Evolutionary conservation across 1,140 invertebrate genomes (phyloP), one percentile per base, ranked within the genome.

Genomic region (Sesamia nonagrioides): DNA sequence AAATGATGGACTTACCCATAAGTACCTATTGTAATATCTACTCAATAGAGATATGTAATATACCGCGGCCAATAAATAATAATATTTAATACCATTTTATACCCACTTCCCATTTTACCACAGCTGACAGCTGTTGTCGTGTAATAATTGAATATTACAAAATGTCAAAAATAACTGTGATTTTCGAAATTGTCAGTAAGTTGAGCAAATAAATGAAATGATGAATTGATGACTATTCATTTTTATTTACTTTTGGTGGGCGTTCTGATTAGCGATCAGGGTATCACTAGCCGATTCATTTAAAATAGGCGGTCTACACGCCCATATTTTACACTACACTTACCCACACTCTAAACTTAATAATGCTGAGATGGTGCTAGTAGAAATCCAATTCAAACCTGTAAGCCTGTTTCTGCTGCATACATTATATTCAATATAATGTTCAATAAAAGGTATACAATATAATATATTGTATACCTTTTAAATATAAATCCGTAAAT

Each of bases 161-260:
- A 69, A 88, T 92, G 92, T 94, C 91, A 94, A 92, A 94, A 91
- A 89, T 92, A 91, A 94, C 93, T 94, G 93, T 94, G 93, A 94
- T 94, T 94, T 93, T 94, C 93, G 89, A 94, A 94, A 94, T 94
- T 94, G 92, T 93, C 93, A 93, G 91, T 94, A 94, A 94, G 91
- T 93, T 94, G 93, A 94, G 92, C 90, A 92, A 94, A 94, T 94
- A 94, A 94, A 94, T 91, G 89, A 94, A 93, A 90, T 90, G 89
- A 94, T 92, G 89, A 27, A 27, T 27, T 27, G 27, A 91, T 92
- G 89, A 92, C 89, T 87, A 18, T 82, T 77, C 83, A 77, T 63
- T 78, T 82, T 83, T 80, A 52, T 71, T 71, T 69, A 27, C 4
- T 33, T 17, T 33, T 18, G 13, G 45, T 50, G 45, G 45, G 45